phyloP scores from a whole-genome alignment of 2,113 vertebrate species.

The Ceyx melanurus region DNA sequence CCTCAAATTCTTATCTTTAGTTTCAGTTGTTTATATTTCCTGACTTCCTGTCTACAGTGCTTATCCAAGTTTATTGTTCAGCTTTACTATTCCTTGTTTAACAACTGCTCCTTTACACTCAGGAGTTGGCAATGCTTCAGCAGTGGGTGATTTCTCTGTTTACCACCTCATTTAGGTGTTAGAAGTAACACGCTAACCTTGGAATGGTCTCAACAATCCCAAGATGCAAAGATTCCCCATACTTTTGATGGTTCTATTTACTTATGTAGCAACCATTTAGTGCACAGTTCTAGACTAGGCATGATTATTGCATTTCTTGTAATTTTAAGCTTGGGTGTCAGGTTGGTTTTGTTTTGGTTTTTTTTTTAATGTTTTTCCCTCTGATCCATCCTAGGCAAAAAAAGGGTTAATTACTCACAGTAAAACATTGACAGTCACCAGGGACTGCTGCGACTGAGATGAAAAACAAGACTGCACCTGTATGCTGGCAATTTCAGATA shows the following conservation, averaged over 20 bases:
- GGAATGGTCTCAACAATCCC: neutral
- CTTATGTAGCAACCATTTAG: neutral
- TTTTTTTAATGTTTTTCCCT: neutral
- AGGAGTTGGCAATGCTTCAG: conserved; percentile 27
- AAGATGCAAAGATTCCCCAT: neutral
- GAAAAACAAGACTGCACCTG: conserved; percentile 86
- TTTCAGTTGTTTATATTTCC: conserved; percentile 57
- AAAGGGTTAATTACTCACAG: conserved; percentile 75
- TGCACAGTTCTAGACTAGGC: neutral
- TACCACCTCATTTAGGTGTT: conserved; percentile 50
- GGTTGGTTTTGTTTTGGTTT: rapidly evolving
- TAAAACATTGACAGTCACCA: conserved; percentile 79
- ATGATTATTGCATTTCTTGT: neutral
- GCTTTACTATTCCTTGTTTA: conserved; percentile 54
- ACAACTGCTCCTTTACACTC: conserved; percentile 48
- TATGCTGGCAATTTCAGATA: conserved; percentile 76
- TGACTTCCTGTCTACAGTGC: conserved; percentile 42
- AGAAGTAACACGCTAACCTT: conserved; percentile 33
- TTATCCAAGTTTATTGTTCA: conserved; percentile 61
- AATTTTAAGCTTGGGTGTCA: neutral
- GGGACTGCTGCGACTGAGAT: conserved; percentile 67
- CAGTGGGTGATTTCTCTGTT: conserved; percentile 27
- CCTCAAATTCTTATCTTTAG: conserved; percentile 48
- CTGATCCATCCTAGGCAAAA: conserved; percentile 16
- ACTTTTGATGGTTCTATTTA: neutral